Base-by-base conservation (phyloP, 2,888 invertebrate genomes). In the Drosophila falleni region DNA sequence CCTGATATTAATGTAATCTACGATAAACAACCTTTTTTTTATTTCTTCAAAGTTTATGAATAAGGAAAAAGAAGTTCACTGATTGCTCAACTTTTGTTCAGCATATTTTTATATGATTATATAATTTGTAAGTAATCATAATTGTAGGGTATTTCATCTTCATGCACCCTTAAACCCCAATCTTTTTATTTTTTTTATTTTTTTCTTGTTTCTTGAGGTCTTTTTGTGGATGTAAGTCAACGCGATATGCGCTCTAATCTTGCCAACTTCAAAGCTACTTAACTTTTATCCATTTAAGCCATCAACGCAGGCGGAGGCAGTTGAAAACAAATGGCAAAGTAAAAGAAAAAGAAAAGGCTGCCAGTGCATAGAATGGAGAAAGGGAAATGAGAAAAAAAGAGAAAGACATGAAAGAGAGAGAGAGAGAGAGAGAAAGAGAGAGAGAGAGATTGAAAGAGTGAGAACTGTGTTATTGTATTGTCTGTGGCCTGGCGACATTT, bases 231-330 rank as follows among this genome's bases (percentile, higher is more conserved):
- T 80, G 73, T 75, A 80, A 78, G 71, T 73, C 71, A 71, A 60
- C 68, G 83, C 82, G 88, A 86, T 88, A 86, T 82, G 74, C 74
- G 80, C 80, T 82, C 83, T 85, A 85, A 85, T 85, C 85, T 85
- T 71, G 78, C 74, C 83, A 78, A 86, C 85, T 85, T 85, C 88
- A 85, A 85, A 85, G 85, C 88, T 79, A 80, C 85, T 85, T 85
- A 86, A 82, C 77, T 85, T 80, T 86, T 85, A 88, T 88, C 85
- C 88, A 73, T 83, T 85, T 88, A 85, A 85, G 84, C 88, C 88
- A 78, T 87, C 86, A 80, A 70, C 80, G 69, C 74, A 77, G 72
- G 67, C 85, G 63, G 26, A 16, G 63, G 68, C 39, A 47, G 66
- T 63, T 42, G 51, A 64, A 56, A 81, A 76, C 78, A 87, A 82